Percentiles rank a stretch among this genome's conserved stretches.
Conservation (phyloP, 2,888 invertebrate genomes). For the Spisula subtruncata region DNA sequence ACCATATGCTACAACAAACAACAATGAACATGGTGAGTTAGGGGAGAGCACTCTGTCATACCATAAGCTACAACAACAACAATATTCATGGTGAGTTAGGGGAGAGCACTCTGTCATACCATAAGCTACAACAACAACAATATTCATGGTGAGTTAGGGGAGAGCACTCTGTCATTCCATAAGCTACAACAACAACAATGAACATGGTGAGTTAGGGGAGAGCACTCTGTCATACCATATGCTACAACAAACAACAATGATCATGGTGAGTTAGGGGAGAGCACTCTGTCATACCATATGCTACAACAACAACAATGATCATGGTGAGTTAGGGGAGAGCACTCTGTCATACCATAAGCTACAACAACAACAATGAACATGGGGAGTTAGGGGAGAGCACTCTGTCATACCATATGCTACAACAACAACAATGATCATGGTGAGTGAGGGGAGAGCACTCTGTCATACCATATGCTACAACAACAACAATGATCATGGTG, state of each 20-base stretch:
- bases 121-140: constrained; percentile 74
- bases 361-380: constrained; percentile 54
- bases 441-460: constrained; percentile 79
- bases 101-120: constrained; percentile 84
- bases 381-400: constrained; percentile 76
- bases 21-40: constrained; percentile 66
- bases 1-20: constrained; percentile 78
- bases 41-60: constrained; percentile 82
- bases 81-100: constrained; percentile 68
- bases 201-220: constrained; percentile 75
- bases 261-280: constrained; percentile 76
- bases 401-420: constrained; percentile 84
- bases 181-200: constrained; percentile 71
- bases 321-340: constrained; percentile 76
- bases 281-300: constrained; percentile 83
- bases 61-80: constrained; percentile 79
- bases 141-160: constrained; percentile 74
- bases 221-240: constrained; percentile 84
- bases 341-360: constrained; percentile 85
- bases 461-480: constrained; percentile 83
- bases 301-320: constrained; percentile 69
- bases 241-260: constrained; percentile 65
- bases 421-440: constrained; percentile 57
- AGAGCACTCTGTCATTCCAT: constrained; percentile 83
- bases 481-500: constrained; percentile 61